Percentiles rank a stretch among this genome's conserved stretches.
These are phyloP conservation scores for Xestia ashworthii DNA, from an alignment of 2,888 invertebrate genomes.

Conservation along the genomic window DNA sequence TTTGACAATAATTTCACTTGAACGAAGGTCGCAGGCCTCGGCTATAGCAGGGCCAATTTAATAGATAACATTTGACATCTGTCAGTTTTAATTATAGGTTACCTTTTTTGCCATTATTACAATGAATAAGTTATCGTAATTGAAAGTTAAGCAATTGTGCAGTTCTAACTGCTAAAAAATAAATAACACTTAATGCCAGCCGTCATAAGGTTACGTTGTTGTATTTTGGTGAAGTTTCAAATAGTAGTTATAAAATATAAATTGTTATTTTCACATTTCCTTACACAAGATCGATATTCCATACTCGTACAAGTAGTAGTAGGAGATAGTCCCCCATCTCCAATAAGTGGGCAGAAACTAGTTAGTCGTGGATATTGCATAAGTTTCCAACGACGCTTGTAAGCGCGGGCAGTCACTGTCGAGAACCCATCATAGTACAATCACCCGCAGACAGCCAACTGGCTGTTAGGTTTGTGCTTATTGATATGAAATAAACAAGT, in stretches of 20 bases:
- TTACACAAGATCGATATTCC: conserved; percentile 31
- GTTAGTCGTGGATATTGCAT: conserved; percentile 52
- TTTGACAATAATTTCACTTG: no score
- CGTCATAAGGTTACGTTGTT: no score
- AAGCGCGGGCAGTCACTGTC: conserved; percentile 20
- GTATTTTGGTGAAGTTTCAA: no score
- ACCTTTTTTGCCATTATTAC: no score
- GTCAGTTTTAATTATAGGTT: no score
- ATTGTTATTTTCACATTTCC: neutral
- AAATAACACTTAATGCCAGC: no score
- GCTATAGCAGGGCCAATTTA: no score
- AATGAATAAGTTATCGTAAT: no score
- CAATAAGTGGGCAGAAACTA: conserved; percentile 47
- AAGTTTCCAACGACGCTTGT: conserved; percentile 40
- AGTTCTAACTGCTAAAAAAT: no score
- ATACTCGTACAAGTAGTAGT: conserved; percentile 15
- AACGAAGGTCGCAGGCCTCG: neutral
- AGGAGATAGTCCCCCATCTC: conserved; percentile 28
- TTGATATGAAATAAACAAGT: neutral
- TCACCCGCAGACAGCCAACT: neutral
- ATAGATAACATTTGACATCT: no score
- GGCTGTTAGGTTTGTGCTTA: neutral
- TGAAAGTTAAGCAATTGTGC: no score
- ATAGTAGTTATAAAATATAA: neutral
- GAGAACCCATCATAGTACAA: conserved; percentile 11